These are phyloP conservation scores for Meloidogyne exigua DNA, from an alignment of 1,140 invertebrate species.

Conservation along the genomic window DNA sequence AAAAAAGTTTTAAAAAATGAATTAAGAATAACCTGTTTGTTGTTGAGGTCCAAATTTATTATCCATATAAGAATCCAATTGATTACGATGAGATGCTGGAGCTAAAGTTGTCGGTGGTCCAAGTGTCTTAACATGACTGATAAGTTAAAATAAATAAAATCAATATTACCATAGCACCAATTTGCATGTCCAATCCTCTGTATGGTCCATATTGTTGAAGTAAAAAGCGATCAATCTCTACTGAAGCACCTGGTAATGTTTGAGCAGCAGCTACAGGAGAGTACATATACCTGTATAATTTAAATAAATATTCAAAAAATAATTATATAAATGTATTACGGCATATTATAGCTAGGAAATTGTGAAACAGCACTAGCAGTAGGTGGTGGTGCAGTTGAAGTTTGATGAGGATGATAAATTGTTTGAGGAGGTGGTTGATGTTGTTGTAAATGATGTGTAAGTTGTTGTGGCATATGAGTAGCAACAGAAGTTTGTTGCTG, in stretches of 20 bases:
- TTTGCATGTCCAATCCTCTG: conserved; percentile 12
- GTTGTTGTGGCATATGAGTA: not conserved
- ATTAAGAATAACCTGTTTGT: not conserved
- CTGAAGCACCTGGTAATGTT: not conserved
- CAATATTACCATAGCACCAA: conserved; percentile 18
- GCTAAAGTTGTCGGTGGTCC: conserved; percentile 22
- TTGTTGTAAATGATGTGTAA: conserved; percentile 20
- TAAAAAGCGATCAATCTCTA: conserved; percentile 19
- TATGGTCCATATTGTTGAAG: conserved; percentile 28
- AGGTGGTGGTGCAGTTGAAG: conserved; percentile 15
- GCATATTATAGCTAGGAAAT: conserved; percentile 26
- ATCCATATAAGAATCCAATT: conserved; percentile 23
- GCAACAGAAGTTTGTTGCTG: not conserved
- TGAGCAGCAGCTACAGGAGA: conserved; percentile 22
- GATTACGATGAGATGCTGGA: conserved; percentile 13
- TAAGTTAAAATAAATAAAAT: not conserved
- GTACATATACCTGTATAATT: conserved; percentile 8
- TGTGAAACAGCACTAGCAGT: not conserved
- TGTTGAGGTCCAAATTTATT: conserved; percentile 16
- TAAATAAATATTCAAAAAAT: not conserved
- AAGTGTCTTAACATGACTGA: not conserved
- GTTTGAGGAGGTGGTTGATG: conserved; percentile 13
- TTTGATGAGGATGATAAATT: conserved; percentile 20
- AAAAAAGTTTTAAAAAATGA: not conserved
- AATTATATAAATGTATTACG: not conserved